phyloP scores from a whole-genome alignment of 1,140 invertebrate genomes.

The Chrysopa pallens region DNA sequence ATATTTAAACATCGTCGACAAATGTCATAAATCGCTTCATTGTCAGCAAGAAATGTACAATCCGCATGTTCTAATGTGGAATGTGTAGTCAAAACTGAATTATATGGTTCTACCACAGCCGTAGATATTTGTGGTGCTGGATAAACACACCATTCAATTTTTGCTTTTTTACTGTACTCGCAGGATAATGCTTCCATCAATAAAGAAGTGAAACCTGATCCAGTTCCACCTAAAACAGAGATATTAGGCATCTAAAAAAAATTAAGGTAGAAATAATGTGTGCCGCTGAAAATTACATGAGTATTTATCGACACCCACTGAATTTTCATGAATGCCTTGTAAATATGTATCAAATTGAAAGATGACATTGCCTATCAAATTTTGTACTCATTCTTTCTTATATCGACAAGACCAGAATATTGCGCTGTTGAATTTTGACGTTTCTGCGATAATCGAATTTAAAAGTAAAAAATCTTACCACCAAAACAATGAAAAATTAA shows the following conservation, averaged over 20 bases:
- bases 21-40: constrained; percentile 58
- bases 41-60: constrained; percentile 46
- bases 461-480: constrained; percentile 34
- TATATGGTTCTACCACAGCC: constrained; percentile 56
- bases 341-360: too few relatives aligned
- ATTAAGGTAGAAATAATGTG: too few relatives aligned
- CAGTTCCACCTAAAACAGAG: constrained; percentile 50
- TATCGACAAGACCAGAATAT: too few relatives aligned
- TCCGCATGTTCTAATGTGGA: constrained; percentile 42
- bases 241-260: too few relatives aligned
- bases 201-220: constrained; percentile 63
- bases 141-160: constrained; percentile 61
- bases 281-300: too few relatives aligned
- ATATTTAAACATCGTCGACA: constrained; percentile 45
- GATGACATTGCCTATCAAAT: too few relatives aligned
- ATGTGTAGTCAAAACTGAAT: constrained; percentile 41
- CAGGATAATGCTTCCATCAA: constrained; percentile 47
- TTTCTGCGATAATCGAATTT: too few relatives aligned
- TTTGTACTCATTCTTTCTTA: too few relatives aligned
- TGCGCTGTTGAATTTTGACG: too few relatives aligned
- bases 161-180: constrained; percentile 54
- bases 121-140: constrained; percentile 71
- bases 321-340: too few relatives aligned
- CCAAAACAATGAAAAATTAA: constrained; percentile 79
- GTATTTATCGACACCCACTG: too few relatives aligned